phyloP scores from a whole-genome alignment of 2,113 vertebrate species.

The Callipepla squamata region DNA sequence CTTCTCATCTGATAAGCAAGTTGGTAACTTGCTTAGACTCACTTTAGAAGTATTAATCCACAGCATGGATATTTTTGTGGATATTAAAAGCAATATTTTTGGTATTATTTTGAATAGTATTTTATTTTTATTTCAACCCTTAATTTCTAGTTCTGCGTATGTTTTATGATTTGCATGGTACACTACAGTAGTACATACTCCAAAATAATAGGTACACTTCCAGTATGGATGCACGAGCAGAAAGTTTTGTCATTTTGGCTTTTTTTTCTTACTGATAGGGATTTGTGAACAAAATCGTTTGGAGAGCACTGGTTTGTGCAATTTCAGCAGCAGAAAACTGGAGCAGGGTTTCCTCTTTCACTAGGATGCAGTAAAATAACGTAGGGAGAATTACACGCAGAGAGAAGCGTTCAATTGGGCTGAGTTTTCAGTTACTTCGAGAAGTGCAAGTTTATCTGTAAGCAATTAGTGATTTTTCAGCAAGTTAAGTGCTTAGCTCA shows the following conservation, averaged over 20 bases:
- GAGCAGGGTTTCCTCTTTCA: not conserved
- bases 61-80: not conserved
- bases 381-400: not conserved
- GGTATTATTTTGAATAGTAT: not conserved
- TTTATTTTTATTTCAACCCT: not conserved
- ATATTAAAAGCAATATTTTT: not conserved
- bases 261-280: not conserved
- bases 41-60: not conserved
- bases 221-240: fast-evolving
- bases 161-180: not conserved
- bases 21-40: not conserved
- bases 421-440: not conserved
- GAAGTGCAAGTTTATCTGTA: not conserved
- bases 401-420: not conserved
- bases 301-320: not conserved
- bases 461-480: not conserved
- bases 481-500: constrained; percentile 3
- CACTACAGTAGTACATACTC: not conserved
- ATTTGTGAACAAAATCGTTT: not conserved
- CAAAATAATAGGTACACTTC: not conserved
- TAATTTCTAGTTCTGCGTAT: not conserved
- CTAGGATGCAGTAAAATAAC: not conserved
- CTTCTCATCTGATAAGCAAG: not conserved
- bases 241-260: not conserved
- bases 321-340: not conserved